A percentile compares a stretch with the other conserved stretches of the same genome.
Evolutionary conservation across 2,888 invertebrate genomes (phyloP).

Genomic region (Agrenia bidenticulata): DNA sequence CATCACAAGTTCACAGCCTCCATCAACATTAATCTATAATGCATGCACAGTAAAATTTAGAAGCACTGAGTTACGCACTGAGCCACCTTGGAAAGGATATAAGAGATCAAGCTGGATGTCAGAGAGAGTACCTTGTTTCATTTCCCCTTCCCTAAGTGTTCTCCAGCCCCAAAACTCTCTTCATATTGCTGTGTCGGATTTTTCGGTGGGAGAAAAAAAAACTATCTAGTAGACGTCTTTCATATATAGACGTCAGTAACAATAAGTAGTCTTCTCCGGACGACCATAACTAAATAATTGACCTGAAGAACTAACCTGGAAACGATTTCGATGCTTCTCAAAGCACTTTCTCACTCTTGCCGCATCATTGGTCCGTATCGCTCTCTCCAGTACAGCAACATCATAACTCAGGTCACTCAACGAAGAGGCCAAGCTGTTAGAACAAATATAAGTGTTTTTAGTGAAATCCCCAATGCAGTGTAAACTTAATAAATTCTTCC

Average conservation of each 20-base stretch:
- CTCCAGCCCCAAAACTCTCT: too few species aligned
- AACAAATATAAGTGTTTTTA: background rate
- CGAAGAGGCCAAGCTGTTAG: conserved; percentile 57
- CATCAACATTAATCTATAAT: conserved; percentile 27
- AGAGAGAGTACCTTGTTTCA: too few species aligned
- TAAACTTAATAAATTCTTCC: background rate
- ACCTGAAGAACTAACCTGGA: conserved; percentile 55
- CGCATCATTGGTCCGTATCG: conserved; percentile 61
- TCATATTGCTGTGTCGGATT: too few species aligned
- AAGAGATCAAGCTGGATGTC: background rate
- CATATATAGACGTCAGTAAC: too few species aligned
- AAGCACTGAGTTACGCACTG: background rate
- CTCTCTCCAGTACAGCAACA: conserved; percentile 60
- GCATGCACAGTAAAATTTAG: conserved; percentile 5
- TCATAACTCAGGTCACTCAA: conserved; percentile 59
- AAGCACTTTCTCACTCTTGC: conserved; percentile 59
- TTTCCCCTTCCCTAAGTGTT: too few species aligned
- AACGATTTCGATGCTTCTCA: conserved; percentile 60
- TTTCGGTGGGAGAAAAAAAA: background rate
- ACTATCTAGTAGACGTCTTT: background rate
- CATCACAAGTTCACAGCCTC: conserved; percentile 11
- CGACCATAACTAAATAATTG: background rate
- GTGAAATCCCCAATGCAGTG: background rate
- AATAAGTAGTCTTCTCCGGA: background rate
- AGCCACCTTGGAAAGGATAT: background rate